Evolutionary conservation across 2,888 invertebrate species (phyloP), one percentile per base, ranked within the genome.

Genomic region (Sesia apiformis): DNA sequence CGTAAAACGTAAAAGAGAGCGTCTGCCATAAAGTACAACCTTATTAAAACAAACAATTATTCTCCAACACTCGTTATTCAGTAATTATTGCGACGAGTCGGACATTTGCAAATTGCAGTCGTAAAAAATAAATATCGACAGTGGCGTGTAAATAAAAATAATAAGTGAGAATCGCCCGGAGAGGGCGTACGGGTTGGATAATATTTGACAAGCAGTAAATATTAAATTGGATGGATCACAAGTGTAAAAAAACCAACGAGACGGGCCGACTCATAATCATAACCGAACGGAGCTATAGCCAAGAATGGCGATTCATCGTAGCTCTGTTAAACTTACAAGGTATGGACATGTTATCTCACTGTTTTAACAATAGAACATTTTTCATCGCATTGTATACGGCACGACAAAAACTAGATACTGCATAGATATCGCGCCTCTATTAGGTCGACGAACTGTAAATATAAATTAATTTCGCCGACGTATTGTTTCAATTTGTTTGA

Each of bases 201-300:
- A 78, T 81, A 76, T 79, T 84, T 81, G 78, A 79, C 77, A 77
- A 74, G 81, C 80, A 75, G 78, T 84, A 79, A 83, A 84, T 81
- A 80, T 78, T 74, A 81, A 81, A 81, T 79, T 78, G 74, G 74
- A 72, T 76, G 74, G 72, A 76, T 76, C 67, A 68, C 66, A 59
- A 62, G 64, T 62, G 62, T 65, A 71, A 76, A 78, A 80, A 80
- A 78, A 70, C 64, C 55, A 68, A 67, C 66, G 67, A 70, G 67
- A 70, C 65, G 43, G 8, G 63, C 67, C 63, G 67, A 71, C 74
- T 64, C 61, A 60, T 68, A 74, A 72, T 75, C 72, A 77, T 76
- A 78, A 77, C 68, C 59, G 67, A 69, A 67, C 66, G 61, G 60
- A 60, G 59, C 56, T 60, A 49, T 49, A 60, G 58, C 63, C 53